Conservation (phyloP, 1,140 invertebrate genomes). For the Polypedilum pembai region DNA sequence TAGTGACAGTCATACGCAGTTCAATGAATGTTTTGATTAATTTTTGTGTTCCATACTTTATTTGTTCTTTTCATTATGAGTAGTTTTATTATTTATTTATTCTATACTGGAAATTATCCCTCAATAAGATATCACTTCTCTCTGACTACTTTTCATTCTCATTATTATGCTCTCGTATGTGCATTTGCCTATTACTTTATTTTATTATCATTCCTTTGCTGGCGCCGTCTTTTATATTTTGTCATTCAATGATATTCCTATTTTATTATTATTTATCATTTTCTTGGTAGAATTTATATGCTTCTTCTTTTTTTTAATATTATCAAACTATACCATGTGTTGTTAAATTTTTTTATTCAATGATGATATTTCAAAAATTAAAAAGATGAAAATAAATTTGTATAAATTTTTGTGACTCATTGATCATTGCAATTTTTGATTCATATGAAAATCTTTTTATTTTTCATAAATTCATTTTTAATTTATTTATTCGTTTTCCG, state of each 20-base stretch:
- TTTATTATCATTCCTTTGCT: slow-evolving; percentile 16
- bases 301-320: not conserved
- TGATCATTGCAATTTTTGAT: too few relatives aligned
- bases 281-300: not conserved
- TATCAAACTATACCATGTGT: too few relatives aligned
- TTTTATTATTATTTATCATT: slow-evolving; percentile 13
- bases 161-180: not conserved
- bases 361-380: not conserved
- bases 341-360: too few relatives aligned
- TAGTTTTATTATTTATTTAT: not conserved
- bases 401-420: too few relatives aligned
- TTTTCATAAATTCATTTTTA: not conserved
- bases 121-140: slow-evolving; percentile 13
- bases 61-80: not conserved
- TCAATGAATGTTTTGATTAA: not conserved
- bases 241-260: slow-evolving; percentile 24
- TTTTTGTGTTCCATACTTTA: not conserved
- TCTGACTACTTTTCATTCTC: not conserved
- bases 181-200: not conserved
- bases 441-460: too few relatives aligned
- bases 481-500: not conserved
- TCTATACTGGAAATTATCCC: not conserved
- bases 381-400: not conserved
- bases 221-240: slow-evolving; percentile 17
- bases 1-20: slow-evolving; percentile 15